Conservation (phyloP, 2,888 invertebrate species). For the Oxyteleia sp. region DNA sequence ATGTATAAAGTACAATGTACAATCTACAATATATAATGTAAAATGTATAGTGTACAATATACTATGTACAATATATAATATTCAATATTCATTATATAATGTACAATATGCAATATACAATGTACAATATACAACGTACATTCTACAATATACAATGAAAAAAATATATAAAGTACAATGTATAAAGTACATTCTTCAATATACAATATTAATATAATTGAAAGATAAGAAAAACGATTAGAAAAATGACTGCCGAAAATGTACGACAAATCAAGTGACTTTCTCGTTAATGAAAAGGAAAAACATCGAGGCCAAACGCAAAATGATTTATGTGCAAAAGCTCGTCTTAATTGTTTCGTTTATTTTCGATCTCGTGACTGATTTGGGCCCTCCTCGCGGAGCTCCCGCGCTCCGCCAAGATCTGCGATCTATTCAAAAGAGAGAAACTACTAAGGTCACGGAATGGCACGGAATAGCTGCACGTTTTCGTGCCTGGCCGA, state of each 20-base stretch:
- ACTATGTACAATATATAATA: no score
- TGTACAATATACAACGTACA: no score
- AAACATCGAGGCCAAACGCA: conserved; percentile 38
- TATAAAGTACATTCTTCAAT: no score
- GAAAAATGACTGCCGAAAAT: conserved; percentile 4
- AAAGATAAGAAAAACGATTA: conserved; percentile 4
- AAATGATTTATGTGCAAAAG: conserved; percentile 65
- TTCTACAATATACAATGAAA: no score
- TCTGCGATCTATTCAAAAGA: conserved; percentile 74
- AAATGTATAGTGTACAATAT: no score
- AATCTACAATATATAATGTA: no score
- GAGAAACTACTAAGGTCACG: conserved; percentile 75
- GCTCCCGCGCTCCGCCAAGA: conserved; percentile 74
- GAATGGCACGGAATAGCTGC: conserved; percentile 73
- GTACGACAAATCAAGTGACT: conserved; percentile 23
- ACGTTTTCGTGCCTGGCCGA: conserved; percentile 75
- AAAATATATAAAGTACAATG: no score
- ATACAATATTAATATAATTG: no score
- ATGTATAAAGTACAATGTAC: no score
- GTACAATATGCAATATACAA: no score
- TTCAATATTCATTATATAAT: no score
- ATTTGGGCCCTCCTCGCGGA: conserved; percentile 63
- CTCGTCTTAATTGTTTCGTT: conserved; percentile 74
- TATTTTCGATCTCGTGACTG: conserved; percentile 74
- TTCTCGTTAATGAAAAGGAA: conserved; percentile 53